Conservation (phyloP, 2,113 vertebrate genomes). For the Psittacula cyanocephala region DNA sequence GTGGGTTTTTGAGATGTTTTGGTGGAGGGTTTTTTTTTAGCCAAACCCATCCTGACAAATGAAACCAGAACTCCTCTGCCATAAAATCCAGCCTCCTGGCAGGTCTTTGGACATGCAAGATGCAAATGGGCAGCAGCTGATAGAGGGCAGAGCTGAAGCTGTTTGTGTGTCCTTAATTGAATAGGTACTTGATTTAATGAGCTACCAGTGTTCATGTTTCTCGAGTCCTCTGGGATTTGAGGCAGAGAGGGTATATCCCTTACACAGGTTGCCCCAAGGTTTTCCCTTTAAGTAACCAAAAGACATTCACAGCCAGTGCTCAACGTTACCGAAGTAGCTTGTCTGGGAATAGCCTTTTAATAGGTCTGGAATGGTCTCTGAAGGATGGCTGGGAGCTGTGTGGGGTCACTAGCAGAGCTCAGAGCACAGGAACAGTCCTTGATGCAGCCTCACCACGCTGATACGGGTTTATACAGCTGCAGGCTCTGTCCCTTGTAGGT, state of each 20-base stretch:
- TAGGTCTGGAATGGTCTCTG: not conserved
- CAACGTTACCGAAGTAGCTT: not conserved
- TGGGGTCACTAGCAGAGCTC: not conserved
- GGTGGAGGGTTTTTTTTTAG: not conserved
- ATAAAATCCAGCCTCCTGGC: not conserved
- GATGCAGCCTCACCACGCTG: not conserved
- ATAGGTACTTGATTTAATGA: not conserved
- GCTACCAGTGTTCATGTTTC: not conserved
- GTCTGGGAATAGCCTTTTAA: not conserved
- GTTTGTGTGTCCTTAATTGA: not conserved
- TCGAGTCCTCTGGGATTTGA: not conserved
- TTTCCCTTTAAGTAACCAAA: not conserved
- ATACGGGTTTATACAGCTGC: rapidly evolving
- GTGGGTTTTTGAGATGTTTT: not conserved
- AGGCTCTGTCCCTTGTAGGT: not conserved
- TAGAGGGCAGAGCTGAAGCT: not conserved
- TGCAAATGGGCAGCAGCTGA: not conserved
- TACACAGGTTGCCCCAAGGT: rapidly evolving
- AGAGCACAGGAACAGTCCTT: not conserved
- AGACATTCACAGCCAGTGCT: not conserved
- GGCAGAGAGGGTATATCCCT: not conserved
- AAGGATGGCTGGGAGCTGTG: not conserved
- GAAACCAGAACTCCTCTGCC: not conserved
- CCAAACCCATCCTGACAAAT: not conserved
- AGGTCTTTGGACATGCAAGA: not conserved